Conservation (phyloP, 2,888 invertebrate species). For the Omphaloscelis lunosa region DNA sequence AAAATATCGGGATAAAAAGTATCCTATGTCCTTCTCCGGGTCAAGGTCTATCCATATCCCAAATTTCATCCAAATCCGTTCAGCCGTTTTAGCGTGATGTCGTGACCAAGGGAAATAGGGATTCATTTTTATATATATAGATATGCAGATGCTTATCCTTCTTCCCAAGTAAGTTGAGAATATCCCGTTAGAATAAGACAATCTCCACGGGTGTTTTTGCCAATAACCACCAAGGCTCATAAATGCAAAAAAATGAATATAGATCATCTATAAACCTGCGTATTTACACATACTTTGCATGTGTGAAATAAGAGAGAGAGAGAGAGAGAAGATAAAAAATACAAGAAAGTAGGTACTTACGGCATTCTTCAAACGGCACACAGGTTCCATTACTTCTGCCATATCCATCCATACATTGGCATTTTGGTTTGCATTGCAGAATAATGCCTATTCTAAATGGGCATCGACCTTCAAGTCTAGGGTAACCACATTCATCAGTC, state of each 20-base stretch:
- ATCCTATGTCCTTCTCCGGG: too few relatives aligned
- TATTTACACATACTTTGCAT: background rate
- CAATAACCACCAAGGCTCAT: background rate
- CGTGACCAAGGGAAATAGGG: too few relatives aligned
- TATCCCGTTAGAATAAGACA: too few relatives aligned
- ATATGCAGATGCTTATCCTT: too few relatives aligned
- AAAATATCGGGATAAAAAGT: too few relatives aligned
- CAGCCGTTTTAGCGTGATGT: too few relatives aligned
- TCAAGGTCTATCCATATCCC: too few relatives aligned
- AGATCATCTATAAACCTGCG: background rate
- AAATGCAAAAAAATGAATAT: too few relatives aligned
- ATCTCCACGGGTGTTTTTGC: too few relatives aligned
- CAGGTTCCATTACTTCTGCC: constrained; percentile 74
- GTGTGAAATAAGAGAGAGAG: background rate
- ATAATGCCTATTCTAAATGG: constrained; percentile 66
- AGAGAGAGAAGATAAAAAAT: background rate
- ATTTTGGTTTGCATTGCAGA: constrained; percentile 69
- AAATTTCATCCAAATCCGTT: too few relatives aligned
- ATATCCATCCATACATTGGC: constrained; percentile 72
- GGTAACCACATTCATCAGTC: constrained; percentile 71
- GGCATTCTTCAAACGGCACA: constrained; percentile 72
- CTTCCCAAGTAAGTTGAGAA: background rate
- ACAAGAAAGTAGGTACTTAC: constrained; percentile 60
- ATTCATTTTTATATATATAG: too few relatives aligned
- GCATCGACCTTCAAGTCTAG: constrained; percentile 69